Evolutionary conservation across 2,888 invertebrate species (phyloP), one percentile per base, ranked within the genome.

Genomic region (Drosophila niveifrons): DNA sequence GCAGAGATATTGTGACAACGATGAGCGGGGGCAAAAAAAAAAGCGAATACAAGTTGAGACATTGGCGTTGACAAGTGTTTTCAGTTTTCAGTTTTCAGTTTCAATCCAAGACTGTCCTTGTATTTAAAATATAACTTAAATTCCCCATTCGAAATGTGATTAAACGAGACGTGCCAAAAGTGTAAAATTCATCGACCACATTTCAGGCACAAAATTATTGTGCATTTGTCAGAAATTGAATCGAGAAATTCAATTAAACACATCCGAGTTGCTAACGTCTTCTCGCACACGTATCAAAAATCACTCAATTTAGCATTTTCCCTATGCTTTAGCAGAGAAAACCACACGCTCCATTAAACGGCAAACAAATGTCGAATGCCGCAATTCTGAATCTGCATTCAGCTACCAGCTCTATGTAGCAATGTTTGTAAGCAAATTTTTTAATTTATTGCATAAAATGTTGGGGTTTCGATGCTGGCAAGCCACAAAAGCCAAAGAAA

Each of bases 401-500:
- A 39, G 51, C n/a, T 59, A 57, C 50, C 67, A 53, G 50, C 31
- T 51, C n/a, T n/a, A n/a, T n/a, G n/a, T n/a, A 23, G 23, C 52
- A 51, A 70, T 69, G 68, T 74, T 75, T 82, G 70, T 68, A 82
- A 65, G 76, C 75, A 82, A 80, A 80, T 85, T 85, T 88, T 83
- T 80, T 80, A 88, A 85, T 85, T 88, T 85, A 85, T 84, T 88
- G 85, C 82, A 75, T 74, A 74, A 83, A 86, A 85, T 88, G 70
- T 83, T 78, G 69, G 71, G 72, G 71, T 80, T 74, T 74, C 72
- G 53, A 62, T 55, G 65, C 56, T 44, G 75, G 72, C 70, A 80
- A 67, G 76, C 84, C 83, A 86, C 88, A 86, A 83, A 85, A 86
- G 78, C 80, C 76, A 78, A 86, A 86, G 85, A 89, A 89, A 84